Evolutionary conservation across 2,888 invertebrate species (phyloP).

Genomic region (Calliphora vomitoria): DNA sequence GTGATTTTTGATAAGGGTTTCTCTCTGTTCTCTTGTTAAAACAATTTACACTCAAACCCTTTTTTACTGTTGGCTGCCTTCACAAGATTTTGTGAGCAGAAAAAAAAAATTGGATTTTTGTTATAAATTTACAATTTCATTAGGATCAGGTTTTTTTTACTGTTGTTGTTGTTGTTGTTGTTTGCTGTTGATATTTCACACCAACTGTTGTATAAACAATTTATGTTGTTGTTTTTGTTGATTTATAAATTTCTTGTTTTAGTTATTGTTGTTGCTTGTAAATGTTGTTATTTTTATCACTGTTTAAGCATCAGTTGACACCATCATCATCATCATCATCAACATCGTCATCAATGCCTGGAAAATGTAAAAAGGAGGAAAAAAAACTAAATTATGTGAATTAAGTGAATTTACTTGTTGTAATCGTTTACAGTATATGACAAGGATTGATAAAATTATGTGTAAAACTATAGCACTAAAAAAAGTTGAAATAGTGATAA

Average conservation of each 20-base stretch:
- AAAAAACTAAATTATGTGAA: constrained; percentile 5
- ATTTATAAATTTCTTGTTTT: constrained; percentile 15
- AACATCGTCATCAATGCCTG: constrained; percentile 2
- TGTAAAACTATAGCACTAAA: too few species aligned
- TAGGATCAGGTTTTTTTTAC: constrained; percentile 53
- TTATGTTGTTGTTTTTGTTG: constrained; percentile 64
- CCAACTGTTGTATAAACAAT: constrained; percentile 69
- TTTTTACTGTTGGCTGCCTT: constrained; percentile 30
- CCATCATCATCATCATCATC: constrained; percentile 10
- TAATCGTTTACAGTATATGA: neutral
- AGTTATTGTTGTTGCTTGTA: constrained; percentile 20
- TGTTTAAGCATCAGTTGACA: constrained; percentile 56
- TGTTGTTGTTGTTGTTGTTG: constrained; percentile 24
- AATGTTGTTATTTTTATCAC: constrained; percentile 53
- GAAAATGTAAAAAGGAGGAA: neutral
- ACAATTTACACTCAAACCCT: constrained; percentile 40
- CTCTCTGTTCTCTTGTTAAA: constrained; percentile 18
- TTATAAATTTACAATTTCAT: constrained; percentile 74
- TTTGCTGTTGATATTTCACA: constrained; percentile 64
- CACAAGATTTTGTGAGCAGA: neutral
- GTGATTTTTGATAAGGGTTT: constrained; percentile 57
- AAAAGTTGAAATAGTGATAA: too few species aligned
- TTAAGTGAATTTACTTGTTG: constrained; percentile 29
- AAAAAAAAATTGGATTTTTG: constrained; percentile 5
- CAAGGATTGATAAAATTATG: neutral